Evolutionary conservation across 2,888 invertebrate genomes (phyloP).

Genomic region (Drosophila melanosoma): DNA sequence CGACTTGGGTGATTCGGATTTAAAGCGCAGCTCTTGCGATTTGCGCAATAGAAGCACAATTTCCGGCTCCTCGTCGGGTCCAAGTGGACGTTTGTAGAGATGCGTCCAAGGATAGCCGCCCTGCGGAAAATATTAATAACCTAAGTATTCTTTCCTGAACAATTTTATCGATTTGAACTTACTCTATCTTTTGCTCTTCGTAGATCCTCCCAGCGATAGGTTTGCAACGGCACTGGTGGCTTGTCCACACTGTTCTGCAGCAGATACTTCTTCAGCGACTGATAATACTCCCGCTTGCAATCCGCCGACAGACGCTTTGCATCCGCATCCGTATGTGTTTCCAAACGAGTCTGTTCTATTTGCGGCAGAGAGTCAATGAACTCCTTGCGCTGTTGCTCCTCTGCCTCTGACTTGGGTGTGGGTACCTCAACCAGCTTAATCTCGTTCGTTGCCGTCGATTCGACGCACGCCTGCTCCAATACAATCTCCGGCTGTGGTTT

Average conservation of each 20-base stretch:
- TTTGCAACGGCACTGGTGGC: slow-evolving; percentile 90
- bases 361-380: slow-evolving; percentile 84
- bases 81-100: slow-evolving; percentile 88
- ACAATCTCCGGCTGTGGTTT: slow-evolving; percentile 66
- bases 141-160: neutral
- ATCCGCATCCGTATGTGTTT: slow-evolving; percentile 65
- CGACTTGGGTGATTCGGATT: slow-evolving; percentile 84
- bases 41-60: slow-evolving; percentile 83
- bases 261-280: slow-evolving; percentile 83
- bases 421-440: slow-evolving; percentile 78
- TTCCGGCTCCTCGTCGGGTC: slow-evolving; percentile 85
- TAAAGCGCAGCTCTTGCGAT: slow-evolving; percentile 83
- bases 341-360: slow-evolving; percentile 63
- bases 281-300: slow-evolving; percentile 84
- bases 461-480: slow-evolving; percentile 38
- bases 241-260: slow-evolving; percentile 77
- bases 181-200: slow-evolving; percentile 88
- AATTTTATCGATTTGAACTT: slow-evolving; percentile 29
- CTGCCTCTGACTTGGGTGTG: slow-evolving; percentile 78
- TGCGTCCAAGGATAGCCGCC: slow-evolving; percentile 94
- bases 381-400: slow-evolving; percentile 81
- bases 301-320: slow-evolving; percentile 80
- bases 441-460: slow-evolving; percentile 37
- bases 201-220: slow-evolving; percentile 93
- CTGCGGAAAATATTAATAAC: slow-evolving; percentile 55